Evolutionary conservation across 2,797 vertebrate genomes (phyloP).

Genomic region (Chiloscyllium punctatum): DNA sequence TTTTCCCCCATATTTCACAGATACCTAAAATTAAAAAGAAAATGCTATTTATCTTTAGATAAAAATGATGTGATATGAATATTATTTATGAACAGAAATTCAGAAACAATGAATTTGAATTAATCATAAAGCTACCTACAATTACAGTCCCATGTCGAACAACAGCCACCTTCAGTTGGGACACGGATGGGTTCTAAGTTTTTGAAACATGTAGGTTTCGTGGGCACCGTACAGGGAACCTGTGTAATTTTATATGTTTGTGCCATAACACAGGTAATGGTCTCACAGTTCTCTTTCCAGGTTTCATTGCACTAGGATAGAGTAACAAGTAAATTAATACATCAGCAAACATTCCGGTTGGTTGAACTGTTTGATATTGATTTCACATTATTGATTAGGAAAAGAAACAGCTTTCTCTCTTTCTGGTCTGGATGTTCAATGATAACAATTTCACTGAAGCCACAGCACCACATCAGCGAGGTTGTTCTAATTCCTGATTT

Average conservation of each 20-base stretch:
- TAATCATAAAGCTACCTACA: neutral
- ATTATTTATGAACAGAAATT: neutral
- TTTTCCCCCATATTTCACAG: neutral
- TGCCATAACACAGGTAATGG: neutral
- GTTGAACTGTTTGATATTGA: neutral
- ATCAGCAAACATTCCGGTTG: neutral
- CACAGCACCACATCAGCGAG: neutral
- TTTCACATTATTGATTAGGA: too few relatives aligned
- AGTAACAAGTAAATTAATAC: neutral
- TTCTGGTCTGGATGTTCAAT: neutral
- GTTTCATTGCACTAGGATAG: conserved; percentile 24
- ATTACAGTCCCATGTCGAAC: too few relatives aligned
- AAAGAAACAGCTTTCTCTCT: neutral
- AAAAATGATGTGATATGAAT: neutral
- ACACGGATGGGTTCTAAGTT: neutral
- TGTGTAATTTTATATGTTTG: neutral
- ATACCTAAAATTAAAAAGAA: conserved; percentile 30
- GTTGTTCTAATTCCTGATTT: neutral
- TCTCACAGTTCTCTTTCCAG: too few relatives aligned
- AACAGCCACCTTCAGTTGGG: conserved; percentile 2
- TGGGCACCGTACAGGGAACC: neutral
- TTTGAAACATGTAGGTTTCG: neutral
- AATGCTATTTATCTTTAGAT: neutral
- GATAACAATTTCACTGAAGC: neutral
- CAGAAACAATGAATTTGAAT: neutral